Evolutionary conservation across 2,113 vertebrate genomes (phyloP).

Genomic region (Procavia capensis): DNA sequence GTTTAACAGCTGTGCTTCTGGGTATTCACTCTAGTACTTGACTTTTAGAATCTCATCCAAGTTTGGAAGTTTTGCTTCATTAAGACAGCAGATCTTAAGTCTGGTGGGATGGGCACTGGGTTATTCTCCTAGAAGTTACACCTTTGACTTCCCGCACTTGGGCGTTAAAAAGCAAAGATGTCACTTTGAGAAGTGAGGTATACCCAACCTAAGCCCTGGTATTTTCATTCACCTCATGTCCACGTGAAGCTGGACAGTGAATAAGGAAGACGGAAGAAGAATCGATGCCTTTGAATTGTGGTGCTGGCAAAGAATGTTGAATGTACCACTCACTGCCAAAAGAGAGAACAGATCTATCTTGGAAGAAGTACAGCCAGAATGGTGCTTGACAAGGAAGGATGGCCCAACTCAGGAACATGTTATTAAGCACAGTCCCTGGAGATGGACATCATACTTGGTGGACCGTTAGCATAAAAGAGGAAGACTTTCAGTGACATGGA

Average conservation of each 20-base stretch:
- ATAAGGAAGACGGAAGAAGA: no score
- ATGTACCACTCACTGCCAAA: no score
- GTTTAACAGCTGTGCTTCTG: background rate
- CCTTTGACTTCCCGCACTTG: background rate
- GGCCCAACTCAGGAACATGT: background rate
- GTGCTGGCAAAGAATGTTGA: no score
- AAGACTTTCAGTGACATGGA: background rate
- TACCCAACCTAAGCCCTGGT: no score
- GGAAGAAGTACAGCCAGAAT: background rate
- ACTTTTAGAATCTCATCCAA: background rate
- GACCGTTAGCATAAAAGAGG: background rate
- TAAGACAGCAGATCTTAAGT: background rate
- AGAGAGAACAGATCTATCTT: background rate
- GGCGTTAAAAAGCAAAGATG: background rate
- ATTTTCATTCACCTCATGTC: no score
- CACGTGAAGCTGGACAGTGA: no score
- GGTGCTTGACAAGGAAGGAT: background rate
- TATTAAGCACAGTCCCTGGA: background rate
- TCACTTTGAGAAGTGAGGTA: no score
- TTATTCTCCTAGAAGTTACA: background rate
- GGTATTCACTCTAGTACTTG: background rate
- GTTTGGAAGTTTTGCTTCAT: background rate
- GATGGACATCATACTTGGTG: background rate
- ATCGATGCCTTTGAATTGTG: no score
- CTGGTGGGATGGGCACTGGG: background rate